phyloP scores from a whole-genome alignment of 2,888 invertebrate genomes.

The Caenorhabditis auriculariae region DNA sequence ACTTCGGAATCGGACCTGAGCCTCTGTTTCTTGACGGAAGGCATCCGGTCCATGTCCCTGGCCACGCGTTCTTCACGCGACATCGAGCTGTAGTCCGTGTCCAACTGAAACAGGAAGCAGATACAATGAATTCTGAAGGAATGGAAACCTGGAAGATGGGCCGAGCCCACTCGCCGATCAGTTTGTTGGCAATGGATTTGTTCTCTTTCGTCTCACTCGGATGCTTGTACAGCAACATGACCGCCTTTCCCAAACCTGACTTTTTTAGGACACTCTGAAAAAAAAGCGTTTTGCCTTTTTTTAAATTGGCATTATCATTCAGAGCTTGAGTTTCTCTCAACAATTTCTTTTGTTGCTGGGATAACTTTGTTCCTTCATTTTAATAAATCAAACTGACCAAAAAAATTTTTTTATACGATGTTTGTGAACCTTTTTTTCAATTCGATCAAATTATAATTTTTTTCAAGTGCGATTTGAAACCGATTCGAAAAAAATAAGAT shows the following conservation, averaged over 20 bases:
- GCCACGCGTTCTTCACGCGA: constrained; percentile 89
- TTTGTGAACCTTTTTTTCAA: too few species aligned
- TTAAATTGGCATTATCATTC: background rate
- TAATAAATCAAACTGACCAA: background rate
- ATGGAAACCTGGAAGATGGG: constrained; percentile 73
- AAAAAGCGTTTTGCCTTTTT: background rate
- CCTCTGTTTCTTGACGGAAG: constrained; percentile 65
- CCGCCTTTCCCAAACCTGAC: constrained; percentile 96
- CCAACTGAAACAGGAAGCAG: constrained; percentile 76
- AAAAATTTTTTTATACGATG: background rate
- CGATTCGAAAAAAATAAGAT: too few species aligned
- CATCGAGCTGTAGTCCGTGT: constrained; percentile 84
- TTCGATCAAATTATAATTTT: too few species aligned
- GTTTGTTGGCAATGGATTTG: constrained; percentile 39
- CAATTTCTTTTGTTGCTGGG: too few species aligned
- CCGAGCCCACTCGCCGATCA: constrained; percentile 82
- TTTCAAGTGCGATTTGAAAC: too few species aligned
- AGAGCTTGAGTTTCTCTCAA: background rate
- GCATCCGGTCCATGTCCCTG: constrained; percentile 84
- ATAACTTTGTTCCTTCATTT: background rate
- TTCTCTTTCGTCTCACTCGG: constrained; percentile 84
- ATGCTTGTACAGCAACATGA: constrained; percentile 99
- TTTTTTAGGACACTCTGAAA: constrained; percentile 80
- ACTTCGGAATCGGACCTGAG: too few species aligned
- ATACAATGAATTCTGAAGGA: background rate